A percentile compares a stretch with the other conserved stretches of the same genome.
phyloP scores from a whole-genome alignment of 2,113 vertebrate genomes.

The Rhineura floridana region DNA sequence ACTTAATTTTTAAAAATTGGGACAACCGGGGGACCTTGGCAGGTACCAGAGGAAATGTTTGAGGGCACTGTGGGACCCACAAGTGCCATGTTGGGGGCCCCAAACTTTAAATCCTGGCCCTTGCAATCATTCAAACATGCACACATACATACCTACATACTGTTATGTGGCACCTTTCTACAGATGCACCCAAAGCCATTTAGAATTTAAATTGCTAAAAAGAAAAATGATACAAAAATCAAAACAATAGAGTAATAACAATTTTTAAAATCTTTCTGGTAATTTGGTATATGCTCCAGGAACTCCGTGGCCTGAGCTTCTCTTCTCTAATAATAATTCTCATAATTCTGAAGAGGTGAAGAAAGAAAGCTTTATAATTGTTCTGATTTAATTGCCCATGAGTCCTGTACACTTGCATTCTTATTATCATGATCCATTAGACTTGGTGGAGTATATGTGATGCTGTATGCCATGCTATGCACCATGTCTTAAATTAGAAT shows the following conservation, averaged over 20 bases:
- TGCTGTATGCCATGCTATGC: too few relatives aligned
- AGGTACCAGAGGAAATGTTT: too few relatives aligned
- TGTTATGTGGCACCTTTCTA: background rate
- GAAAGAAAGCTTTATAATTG: background rate
- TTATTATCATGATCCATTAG: conserved; percentile 16
- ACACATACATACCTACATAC: conserved; percentile 4
- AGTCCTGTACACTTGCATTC: background rate
- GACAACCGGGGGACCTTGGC: too few relatives aligned
- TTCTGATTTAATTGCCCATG: conserved; percentile 30
- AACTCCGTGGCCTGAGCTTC: background rate
- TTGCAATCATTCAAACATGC: conserved; percentile 12
- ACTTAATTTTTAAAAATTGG: too few relatives aligned
- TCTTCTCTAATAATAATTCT: background rate
- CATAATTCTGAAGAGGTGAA: background rate
- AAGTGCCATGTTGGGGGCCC: too few relatives aligned
- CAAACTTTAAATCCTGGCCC: background rate
- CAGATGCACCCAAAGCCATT: background rate
- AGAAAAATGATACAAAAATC: background rate
- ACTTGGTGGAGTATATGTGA: background rate
- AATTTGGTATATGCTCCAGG: background rate
- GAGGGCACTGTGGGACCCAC: too few relatives aligned
- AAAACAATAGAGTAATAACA: background rate
- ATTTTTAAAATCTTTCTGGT: background rate
- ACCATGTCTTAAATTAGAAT: background rate
- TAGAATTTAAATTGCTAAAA: background rate